Evolutionary conservation across 2,888 invertebrate genomes (phyloP).

Genomic region (Eulithis testata): DNA sequence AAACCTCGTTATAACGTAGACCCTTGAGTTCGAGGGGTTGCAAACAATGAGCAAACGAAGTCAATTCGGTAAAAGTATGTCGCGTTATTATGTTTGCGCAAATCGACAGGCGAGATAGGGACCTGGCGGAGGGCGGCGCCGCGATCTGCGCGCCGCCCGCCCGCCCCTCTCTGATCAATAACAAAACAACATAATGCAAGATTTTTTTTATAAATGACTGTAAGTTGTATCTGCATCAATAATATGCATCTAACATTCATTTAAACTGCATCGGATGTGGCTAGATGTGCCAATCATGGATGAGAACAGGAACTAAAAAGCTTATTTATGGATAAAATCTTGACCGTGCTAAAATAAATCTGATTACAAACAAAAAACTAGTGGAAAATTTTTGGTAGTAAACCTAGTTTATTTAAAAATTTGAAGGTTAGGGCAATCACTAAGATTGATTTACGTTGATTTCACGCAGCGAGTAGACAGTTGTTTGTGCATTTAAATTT

Average conservation of each 20-base stretch:
- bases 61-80: slow-evolving; percentile 67
- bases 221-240: too few species aligned
- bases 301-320: too few species aligned
- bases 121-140: slow-evolving; percentile 45
- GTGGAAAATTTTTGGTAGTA: slow-evolving; percentile 23
- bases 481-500: slow-evolving; percentile 35
- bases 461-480: slow-evolving; percentile 28
- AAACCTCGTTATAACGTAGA: slow-evolving; percentile 57
- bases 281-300: neutral
- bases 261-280: neutral
- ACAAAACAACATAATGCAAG: slow-evolving; percentile 11
- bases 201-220: too few species aligned
- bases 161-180: slow-evolving; percentile 35
- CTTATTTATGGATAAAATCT: too few species aligned
- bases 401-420: slow-evolving; percentile 33
- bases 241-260: neutral
- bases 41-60: slow-evolving; percentile 73
- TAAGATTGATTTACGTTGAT: slow-evolving; percentile 38
- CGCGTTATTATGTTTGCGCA: slow-evolving; percentile 62
- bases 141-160: slow-evolving; percentile 39
- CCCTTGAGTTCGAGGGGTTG: slow-evolving; percentile 46
- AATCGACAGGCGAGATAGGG: slow-evolving; percentile 50
- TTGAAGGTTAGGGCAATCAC: slow-evolving; percentile 30
- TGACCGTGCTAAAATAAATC: neutral
- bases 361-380: slow-evolving; percentile 14